Evolutionary conservation across 2,888 invertebrate genomes (phyloP).

Genomic region (Parelbella ahira): DNA sequence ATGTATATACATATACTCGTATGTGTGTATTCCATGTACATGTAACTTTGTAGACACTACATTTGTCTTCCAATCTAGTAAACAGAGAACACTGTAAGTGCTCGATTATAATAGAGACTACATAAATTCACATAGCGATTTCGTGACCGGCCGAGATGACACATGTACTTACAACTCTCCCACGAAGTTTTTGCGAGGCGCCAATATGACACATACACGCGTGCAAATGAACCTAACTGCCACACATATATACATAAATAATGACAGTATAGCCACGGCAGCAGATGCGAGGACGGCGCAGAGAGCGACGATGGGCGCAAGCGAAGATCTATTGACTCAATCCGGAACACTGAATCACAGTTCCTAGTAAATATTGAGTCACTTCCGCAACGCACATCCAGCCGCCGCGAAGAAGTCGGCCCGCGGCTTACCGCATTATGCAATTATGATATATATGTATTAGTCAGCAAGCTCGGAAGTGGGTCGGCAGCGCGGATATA

Average conservation of each 20-base stretch:
- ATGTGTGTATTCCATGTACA: too few species aligned
- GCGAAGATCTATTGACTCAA: slow-evolving; percentile 46
- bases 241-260: slow-evolving; percentile 1
- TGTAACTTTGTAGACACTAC: too few species aligned
- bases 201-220: slow-evolving; percentile 19
- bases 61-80: too few species aligned
- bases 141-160: slow-evolving; percentile 25
- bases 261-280: background rate
- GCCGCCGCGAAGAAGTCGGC: too few species aligned
- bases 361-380: slow-evolving; percentile 68
- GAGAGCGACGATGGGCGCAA: too few species aligned
- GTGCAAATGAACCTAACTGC: slow-evolving; percentile 2
- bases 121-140: slow-evolving; percentile 7
- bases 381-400: slow-evolving; percentile 48
- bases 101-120: too few species aligned
- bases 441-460: slow-evolving; percentile 13
- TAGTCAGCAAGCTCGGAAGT: slow-evolving; percentile 12
- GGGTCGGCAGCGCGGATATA: slow-evolving; percentile 1
- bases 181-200: slow-evolving; percentile 33
- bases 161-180: slow-evolving; percentile 33
- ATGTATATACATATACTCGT: too few species aligned
- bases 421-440: slow-evolving; percentile 10
- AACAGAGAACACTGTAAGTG: too few species aligned
- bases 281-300: slow-evolving; percentile 4
- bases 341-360: slow-evolving; percentile 64